phyloP scores from a whole-genome alignment of 2,797 vertebrate species.

The Pantherophis vulpinus region DNA sequence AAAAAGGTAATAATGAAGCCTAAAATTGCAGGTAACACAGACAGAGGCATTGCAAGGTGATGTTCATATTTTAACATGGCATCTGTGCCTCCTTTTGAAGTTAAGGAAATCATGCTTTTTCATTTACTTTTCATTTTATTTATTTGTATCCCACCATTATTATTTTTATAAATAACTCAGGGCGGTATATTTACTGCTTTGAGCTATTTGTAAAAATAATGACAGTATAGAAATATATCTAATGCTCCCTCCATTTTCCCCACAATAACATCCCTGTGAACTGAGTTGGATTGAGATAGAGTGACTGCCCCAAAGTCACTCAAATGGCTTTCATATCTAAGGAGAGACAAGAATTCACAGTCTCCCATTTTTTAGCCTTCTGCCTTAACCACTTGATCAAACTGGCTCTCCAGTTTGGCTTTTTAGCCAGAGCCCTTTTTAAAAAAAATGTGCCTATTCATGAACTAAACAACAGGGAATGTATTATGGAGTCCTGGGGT shows the following conservation, averaged over 20 bases:
- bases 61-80: too few species aligned
- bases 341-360: not conserved
- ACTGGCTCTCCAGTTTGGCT: not conserved
- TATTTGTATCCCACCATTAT: too few species aligned
- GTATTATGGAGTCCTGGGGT: not conserved
- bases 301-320: too few species aligned
- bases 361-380: not conserved
- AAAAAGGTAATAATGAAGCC: too few species aligned
- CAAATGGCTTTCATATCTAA: not conserved
- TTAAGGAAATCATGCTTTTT: too few species aligned
- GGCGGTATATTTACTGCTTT: too few species aligned
- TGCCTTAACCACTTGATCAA: not conserved
- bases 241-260: not conserved
- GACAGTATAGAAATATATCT: not conserved
- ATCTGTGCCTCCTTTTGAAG: too few species aligned
- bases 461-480: not conserved
- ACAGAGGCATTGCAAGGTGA: too few species aligned
- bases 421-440: not conserved
- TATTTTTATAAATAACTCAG: not conserved
- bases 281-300: not conserved
- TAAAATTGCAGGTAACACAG: too few species aligned
- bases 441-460: not conserved
- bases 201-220: too few species aligned
- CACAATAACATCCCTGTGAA: not conserved
- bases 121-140: too few species aligned